Percentiles rank a stretch among this genome's conserved stretches.
These are phyloP conservation scores for Acipenser transmontanus DNA, from an alignment of 2,797 vertebrate genomes.

Conservation along the genomic window DNA sequence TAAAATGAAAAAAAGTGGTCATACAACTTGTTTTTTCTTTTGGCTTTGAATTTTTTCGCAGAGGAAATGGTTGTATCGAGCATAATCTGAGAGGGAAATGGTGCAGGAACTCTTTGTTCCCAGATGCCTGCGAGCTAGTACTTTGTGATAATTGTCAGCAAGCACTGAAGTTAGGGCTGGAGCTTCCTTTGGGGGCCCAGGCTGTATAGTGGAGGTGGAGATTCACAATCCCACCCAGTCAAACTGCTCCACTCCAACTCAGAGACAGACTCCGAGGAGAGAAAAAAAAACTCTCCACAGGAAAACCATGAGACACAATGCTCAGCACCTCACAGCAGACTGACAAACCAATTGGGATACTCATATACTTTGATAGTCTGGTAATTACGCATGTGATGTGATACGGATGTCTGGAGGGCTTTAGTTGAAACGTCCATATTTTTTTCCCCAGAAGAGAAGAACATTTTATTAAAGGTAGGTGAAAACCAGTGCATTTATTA, in stretches of 20 bases:
- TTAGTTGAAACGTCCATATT: constrained; percentile 71
- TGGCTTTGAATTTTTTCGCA: constrained; percentile 7
- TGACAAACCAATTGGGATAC: constrained; percentile 70
- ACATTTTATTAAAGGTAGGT: constrained; percentile 78
- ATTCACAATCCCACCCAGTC: constrained; percentile 75
- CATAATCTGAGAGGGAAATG: constrained; percentile 30
- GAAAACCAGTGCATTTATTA: constrained; percentile 74
- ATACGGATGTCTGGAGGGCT: constrained; percentile 75
- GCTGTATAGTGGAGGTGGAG: constrained; percentile 66
- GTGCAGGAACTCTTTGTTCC: constrained; percentile 48
- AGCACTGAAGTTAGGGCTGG: constrained; percentile 52
- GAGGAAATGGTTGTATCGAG: constrained; percentile 14
- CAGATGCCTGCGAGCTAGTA: constrained; percentile 53
- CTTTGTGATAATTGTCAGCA: constrained; percentile 57
- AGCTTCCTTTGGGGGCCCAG: constrained; percentile 37
- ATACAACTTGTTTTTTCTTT: constrained; percentile 5
- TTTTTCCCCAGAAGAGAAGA: constrained; percentile 70
- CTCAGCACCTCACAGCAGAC: constrained; percentile 63
- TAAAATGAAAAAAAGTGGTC: constrained; percentile 7
- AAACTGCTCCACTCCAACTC: constrained; percentile 59
- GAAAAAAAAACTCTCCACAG: constrained; percentile 54
- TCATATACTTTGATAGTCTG: constrained; percentile 68
- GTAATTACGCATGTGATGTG: constrained; percentile 80
- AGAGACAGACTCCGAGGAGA: constrained; percentile 27
- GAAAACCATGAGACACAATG: constrained; percentile 65